Evolutionary conservation across 2,888 invertebrate genomes (phyloP).

Genomic region (Caenorhabditis auriculariae): DNA sequence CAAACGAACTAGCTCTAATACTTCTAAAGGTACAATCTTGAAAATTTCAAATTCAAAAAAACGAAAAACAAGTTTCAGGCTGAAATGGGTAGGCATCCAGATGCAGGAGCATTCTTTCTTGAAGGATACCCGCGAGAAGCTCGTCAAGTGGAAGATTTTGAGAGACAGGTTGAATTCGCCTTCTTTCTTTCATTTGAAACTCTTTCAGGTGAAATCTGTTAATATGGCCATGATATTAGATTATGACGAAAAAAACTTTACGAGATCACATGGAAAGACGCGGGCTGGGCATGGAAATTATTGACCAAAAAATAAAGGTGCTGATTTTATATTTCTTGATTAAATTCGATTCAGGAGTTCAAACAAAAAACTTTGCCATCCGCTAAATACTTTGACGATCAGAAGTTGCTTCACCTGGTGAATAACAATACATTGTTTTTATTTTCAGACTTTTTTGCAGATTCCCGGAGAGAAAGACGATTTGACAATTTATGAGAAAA

Average conservation of each 20-base stretch:
- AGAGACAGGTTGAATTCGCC: slow-evolving; percentile 47
- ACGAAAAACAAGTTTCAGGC: too few relatives aligned
- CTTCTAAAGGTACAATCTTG: too few relatives aligned
- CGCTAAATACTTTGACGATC: slow-evolving; percentile 64
- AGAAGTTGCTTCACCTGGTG: slow-evolving; percentile 60
- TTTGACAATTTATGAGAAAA: slow-evolving; percentile 54
- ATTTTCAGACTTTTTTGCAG: slow-evolving; percentile 37
- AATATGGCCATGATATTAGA: slow-evolving; percentile 63
- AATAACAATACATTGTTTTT: too few relatives aligned
- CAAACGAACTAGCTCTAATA: slow-evolving; percentile 59
- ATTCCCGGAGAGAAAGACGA: slow-evolving; percentile 63
- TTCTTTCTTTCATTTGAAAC: neutral
- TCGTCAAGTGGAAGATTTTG: slow-evolving; percentile 63
- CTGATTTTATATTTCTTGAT: neutral
- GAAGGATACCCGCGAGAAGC: slow-evolving; percentile 63
- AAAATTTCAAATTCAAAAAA: too few relatives aligned
- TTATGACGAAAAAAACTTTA: slow-evolving; percentile 61
- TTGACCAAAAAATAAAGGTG: slow-evolving; percentile 41
- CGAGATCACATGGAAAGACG: slow-evolving; percentile 59
- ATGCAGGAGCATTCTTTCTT: slow-evolving; percentile 55
- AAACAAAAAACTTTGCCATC: slow-evolving; percentile 63
- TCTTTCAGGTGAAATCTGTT: slow-evolving; percentile 42
- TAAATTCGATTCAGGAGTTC: slow-evolving; percentile 45
- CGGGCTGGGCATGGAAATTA: slow-evolving; percentile 50
- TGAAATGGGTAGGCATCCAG: slow-evolving; percentile 58